These are phyloP conservation scores for Rhincodon typus DNA, from an alignment of 2,797 vertebrate species.

Conservation along the genomic window DNA sequence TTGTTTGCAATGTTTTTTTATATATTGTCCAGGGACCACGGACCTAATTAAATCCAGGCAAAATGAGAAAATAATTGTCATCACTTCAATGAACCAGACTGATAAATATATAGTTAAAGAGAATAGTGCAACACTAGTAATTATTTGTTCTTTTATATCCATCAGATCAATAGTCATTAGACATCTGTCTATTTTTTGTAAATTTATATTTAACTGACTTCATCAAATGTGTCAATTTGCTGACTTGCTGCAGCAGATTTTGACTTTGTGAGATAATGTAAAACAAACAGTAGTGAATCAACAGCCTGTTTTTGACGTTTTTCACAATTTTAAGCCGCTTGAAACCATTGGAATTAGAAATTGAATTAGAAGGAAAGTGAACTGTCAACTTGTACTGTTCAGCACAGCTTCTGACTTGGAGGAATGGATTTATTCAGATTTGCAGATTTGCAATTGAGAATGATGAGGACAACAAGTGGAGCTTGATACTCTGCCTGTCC, in stretches of 20 bases:
- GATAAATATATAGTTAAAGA: background rate
- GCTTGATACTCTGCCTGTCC: too few species aligned
- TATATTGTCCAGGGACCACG: background rate
- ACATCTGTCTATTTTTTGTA: background rate
- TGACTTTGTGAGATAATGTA: background rate
- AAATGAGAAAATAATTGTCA: background rate
- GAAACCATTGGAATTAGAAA: background rate
- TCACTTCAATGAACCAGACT: background rate
- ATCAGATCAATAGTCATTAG: background rate
- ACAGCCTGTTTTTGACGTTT: background rate
- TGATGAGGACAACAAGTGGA: too few species aligned
- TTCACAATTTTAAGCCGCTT: background rate
- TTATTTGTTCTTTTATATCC: background rate
- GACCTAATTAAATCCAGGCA: background rate
- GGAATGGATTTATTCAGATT: background rate
- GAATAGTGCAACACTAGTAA: background rate
- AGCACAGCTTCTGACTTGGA: background rate
- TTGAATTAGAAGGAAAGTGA: background rate
- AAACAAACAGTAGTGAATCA: background rate
- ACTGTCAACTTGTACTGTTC: too few species aligned
- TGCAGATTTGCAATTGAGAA: too few species aligned
- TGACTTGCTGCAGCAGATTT: background rate
- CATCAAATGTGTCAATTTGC: background rate
- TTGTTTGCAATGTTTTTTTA: background rate
- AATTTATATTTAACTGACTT: background rate